Conservation (phyloP, 2,888 invertebrate species). For the Zele albiditarsus region DNA sequence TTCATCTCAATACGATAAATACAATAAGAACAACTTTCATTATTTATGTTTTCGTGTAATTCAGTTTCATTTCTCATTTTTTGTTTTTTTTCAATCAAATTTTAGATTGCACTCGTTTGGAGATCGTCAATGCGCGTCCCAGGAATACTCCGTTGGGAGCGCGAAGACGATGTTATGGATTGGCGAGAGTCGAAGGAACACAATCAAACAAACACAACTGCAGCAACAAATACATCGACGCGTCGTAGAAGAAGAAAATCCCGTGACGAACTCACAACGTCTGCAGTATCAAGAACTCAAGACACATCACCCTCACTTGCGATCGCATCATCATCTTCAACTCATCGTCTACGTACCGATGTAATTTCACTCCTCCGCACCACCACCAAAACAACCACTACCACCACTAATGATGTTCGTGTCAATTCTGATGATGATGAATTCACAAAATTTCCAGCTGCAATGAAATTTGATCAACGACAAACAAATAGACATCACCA, state of each 20-base stretch:
- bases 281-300: neutral
- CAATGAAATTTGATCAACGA: conserved; percentile 45
- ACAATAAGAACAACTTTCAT: neutral
- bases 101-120: conserved; percentile 71
- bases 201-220: conserved; percentile 11
- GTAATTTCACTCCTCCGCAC: conserved; percentile 40
- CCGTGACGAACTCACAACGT: conserved; percentile 14
- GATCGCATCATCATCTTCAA: conserved; percentile 24
- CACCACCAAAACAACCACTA: conserved; percentile 26
- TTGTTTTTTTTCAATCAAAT: conserved; percentile 12
- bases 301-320: conserved; percentile 16
- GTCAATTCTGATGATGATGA: conserved; percentile 24
- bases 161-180: conserved; percentile 72
- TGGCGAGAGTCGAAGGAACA: conserved; percentile 65
- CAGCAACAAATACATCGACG: conserved; percentile 31
- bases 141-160: conserved; percentile 71
- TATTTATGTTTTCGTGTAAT: neutral
- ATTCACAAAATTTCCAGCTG: conserved; percentile 29
- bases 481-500: conserved; percentile 43
- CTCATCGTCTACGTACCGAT: conserved; percentile 41
- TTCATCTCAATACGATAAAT: neutral
- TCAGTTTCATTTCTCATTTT: neutral
- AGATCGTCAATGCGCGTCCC: conserved; percentile 72
- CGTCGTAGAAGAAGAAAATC: conserved; percentile 59
- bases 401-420: conserved; percentile 32